Evolutionary conservation across 2,797 vertebrate genomes (phyloP).

Genomic region (Darevskia nairensis): DNA sequence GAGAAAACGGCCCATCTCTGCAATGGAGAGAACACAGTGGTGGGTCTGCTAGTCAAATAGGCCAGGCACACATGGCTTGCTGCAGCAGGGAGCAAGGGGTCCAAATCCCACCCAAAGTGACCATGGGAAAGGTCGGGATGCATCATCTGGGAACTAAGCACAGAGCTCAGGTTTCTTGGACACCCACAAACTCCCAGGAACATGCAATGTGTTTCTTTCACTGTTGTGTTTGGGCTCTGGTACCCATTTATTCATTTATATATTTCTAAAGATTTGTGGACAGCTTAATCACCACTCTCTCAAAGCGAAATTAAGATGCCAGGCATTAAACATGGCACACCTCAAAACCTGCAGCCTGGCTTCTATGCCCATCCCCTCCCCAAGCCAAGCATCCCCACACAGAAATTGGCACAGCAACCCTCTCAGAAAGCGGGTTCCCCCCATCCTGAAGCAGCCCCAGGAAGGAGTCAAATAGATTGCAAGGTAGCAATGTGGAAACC

Average conservation of each 20-base stretch:
- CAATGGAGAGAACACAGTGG: background rate
- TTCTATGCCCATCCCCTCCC: background rate
- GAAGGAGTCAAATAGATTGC: background rate
- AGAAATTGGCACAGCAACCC: background rate
- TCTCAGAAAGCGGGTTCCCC: background rate
- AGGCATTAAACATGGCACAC: background rate
- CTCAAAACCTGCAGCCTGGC: background rate
- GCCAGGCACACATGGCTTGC: background rate
- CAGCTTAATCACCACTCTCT: no score
- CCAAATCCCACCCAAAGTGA: background rate
- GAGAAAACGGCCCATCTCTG: constrained; percentile 86
- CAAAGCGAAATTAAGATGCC: no score
- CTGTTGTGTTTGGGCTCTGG: background rate
- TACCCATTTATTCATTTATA: no score
- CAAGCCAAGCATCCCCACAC: background rate
- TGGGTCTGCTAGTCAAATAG: background rate
- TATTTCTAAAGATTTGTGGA: no score
- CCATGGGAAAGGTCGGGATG: background rate
- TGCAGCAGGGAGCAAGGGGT: background rate
- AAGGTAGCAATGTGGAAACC: background rate
- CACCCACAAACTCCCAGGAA: background rate
- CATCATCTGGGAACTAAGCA: no score
- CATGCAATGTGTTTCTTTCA: background rate
- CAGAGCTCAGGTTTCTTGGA: background rate
- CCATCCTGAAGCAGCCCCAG: background rate